Base-by-base conservation (phyloP, 2,113 vertebrate genomes). In the Alectura lathami region DNA sequence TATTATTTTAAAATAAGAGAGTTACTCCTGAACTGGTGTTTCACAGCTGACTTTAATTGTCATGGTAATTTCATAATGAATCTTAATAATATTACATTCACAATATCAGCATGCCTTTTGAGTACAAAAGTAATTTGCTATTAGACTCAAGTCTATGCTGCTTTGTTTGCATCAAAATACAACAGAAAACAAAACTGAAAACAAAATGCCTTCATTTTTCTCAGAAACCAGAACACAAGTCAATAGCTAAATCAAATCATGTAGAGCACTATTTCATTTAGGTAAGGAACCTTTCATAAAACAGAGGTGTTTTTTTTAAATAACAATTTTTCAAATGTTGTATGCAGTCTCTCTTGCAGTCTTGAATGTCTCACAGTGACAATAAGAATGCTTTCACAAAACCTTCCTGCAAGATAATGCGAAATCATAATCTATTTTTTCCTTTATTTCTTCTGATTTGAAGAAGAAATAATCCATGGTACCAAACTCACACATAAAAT, bases 1-100 rank as follows among this genome's bases (percentile, higher is more conserved):
- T 91, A 95, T 96, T 96, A 94, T 95, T 97, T 97, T 97, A 53
- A 96, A 97, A 95, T 96, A 60, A 96, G 50, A 95, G 47, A 75
- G 70, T 94, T 85, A 86, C 43, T 94, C 47, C 64, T 93, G 74
- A 94, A 88, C 54, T 93, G 69, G 43, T 82, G 77, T 60, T 96
- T 89, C 36, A 86, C 70, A 64, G 80, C 24, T 97, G 91, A 97
- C 70, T 97, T 75, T 84, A 95, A 96, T 59, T 96, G 77, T 88
- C 73, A 74, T 36, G 13, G 38, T 70, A 93, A 91, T 88, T 94
- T 95, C 45, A 88, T 95, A 94, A 89, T 47, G 64, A 86, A 91
- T 70, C 30, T 57, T 95, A 93, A 93, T 95, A 83, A 76, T 57
- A 77, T 74, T 94, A 67, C 67, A 69, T 63, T 92, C 79, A 91